These are phyloP conservation scores for Aplodontia rufa DNA, from an alignment of 2,113 vertebrate species.

Conservation along the genomic window DNA sequence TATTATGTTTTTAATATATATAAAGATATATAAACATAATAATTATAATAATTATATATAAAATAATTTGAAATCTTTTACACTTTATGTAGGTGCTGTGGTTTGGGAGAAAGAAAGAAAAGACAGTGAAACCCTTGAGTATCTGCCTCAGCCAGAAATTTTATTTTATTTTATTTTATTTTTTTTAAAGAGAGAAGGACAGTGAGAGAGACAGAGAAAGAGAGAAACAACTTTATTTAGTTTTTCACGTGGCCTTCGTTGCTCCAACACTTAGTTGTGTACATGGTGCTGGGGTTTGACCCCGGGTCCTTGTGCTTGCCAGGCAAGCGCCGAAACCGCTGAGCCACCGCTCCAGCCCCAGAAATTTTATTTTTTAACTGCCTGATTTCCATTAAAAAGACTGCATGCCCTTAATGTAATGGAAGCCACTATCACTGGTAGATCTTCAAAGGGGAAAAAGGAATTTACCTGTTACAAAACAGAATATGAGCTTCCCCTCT, in stretches of 20 bases:
- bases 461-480: neutral
- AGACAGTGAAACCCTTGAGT: neutral
- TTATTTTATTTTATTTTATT: no score
- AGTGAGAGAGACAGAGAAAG: no score
- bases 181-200: no score
- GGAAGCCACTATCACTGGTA: neutral
- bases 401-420: neutral
- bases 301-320: no score
- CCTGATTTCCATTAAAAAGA: conserved; percentile 34
- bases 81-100: neutral
- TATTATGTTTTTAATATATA: neutral
- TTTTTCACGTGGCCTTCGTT: no score
- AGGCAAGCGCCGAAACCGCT: no score
- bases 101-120: neutral
- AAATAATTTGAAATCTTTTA: conserved; percentile 14
- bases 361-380: neutral
- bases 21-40: no score
- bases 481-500: neutral
- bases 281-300: no score
- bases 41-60: neutral
- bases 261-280: no score
- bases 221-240: no score
- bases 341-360: no score
- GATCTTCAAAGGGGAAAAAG: neutral
- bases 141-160: neutral